Conservation (phyloP, 2,797 vertebrate genomes). For the Philypnodon macrostomus region DNA sequence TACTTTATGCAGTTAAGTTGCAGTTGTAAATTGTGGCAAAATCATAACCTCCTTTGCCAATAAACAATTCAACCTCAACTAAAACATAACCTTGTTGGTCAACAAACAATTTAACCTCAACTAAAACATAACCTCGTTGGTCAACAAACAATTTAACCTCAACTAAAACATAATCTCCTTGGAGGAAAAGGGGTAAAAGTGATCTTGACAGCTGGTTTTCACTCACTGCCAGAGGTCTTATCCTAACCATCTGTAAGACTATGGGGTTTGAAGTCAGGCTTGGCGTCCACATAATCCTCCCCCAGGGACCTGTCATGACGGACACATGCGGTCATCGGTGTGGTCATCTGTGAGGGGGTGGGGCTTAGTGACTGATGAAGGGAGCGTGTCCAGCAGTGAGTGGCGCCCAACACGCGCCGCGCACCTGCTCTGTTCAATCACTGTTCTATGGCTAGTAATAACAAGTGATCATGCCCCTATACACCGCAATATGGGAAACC, state of each 20-base stretch:
- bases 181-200: too few relatives aligned
- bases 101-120: too few relatives aligned
- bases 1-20: too few relatives aligned
- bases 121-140: too few relatives aligned
- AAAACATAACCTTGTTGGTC: too few relatives aligned
- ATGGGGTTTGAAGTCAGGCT: conserved; percentile 27
- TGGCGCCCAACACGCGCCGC: conserved; percentile 66
- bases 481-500: conserved; percentile 74
- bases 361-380: conserved; percentile 57
- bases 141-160: too few relatives aligned
- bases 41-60: too few relatives aligned
- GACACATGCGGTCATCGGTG: conserved; percentile 56
- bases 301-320: conserved; percentile 55
- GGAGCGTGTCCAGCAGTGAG: conserved; percentile 56
- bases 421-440: conserved; percentile 92
- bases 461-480: conserved; percentile 99
- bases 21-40: too few relatives aligned
- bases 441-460: conserved; percentile 94
- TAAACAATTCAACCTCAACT: too few relatives aligned
- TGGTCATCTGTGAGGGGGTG: conserved; percentile 27
- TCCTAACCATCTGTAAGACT: conserved; percentile 24
- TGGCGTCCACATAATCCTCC: too few relatives aligned
- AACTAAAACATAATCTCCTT: too few relatives aligned
- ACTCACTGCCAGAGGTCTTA: conserved; percentile 27
- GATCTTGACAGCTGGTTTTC: too few relatives aligned